Evolutionary conservation across 1,140 invertebrate species (phyloP).

Genomic region (Drosophila santomea): DNA sequence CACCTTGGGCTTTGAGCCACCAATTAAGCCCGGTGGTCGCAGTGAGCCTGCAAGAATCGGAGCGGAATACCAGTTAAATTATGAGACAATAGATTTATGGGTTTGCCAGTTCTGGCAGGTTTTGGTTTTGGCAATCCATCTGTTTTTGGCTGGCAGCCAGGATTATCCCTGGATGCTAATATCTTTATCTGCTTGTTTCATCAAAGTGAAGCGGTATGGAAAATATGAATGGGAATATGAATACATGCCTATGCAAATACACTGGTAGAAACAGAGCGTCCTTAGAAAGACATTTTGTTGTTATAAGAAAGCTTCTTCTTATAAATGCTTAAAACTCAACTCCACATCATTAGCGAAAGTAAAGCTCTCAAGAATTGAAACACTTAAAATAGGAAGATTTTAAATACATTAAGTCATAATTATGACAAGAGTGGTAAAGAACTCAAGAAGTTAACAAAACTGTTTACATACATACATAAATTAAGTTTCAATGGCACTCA

Average conservation of each 20-base stretch:
- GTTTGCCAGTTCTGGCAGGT: neutral
- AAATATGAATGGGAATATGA: neutral
- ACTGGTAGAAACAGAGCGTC: neutral
- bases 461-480: no score
- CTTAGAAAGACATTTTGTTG: no score
- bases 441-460: no score
- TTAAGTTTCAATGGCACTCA: neutral
- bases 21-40: conserved; percentile 97
- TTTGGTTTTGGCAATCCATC: conserved; percentile 43
- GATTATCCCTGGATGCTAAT: conserved; percentile 54
- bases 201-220: conserved; percentile 16
- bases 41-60: conserved; percentile 91
- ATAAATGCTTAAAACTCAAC: no score
- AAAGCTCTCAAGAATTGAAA: no score
- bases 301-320: no score
- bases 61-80: conserved; percentile 14
- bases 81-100: conserved; percentile 43
- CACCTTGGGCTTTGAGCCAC: conserved; percentile 99
- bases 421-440: no score
- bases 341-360: no score
- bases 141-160: conserved; percentile 2
- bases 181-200: conserved; percentile 68
- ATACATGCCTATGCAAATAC: neutral
- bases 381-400: no score
- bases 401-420: no score